Evolutionary conservation across 2,113 vertebrate species (phyloP).

Genomic region (Anhinga anhinga): DNA sequence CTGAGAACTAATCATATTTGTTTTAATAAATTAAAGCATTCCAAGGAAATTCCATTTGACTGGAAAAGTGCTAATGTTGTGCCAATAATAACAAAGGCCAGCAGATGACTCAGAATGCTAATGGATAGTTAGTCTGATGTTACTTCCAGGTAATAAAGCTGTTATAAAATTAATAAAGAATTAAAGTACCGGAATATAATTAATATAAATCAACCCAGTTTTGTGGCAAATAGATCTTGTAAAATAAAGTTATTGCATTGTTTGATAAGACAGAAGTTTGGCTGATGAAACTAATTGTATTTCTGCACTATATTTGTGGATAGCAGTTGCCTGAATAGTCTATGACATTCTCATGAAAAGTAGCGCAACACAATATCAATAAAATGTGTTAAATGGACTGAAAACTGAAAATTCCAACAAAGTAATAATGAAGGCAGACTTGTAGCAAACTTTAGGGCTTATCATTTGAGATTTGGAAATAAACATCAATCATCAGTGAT

Average conservation of each 20-base stretch:
- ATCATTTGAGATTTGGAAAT: neutral
- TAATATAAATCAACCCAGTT: neutral
- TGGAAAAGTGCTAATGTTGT: neutral
- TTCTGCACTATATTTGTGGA: neutral
- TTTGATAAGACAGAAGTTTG: neutral
- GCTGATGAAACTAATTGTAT: neutral
- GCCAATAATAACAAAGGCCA: conserved; percentile 40
- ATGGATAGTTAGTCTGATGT: neutral
- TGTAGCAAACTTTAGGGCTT: neutral
- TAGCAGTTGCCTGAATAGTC: neutral
- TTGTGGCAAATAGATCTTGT: neutral
- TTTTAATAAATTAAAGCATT: conserved; percentile 37
- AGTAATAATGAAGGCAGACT: neutral
- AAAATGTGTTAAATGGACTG: neutral
- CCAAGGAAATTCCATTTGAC: conserved; percentile 12
- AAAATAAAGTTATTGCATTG: neutral
- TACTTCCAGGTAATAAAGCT: conserved; percentile 21
- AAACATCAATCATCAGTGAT: neutral
- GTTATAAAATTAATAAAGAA: conserved; percentile 14
- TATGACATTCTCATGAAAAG: neutral
- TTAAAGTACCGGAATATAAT: neutral
- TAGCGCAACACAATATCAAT: neutral
- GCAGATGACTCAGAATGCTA: conserved; percentile 27
- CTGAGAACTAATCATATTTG: neutral
- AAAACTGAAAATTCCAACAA: neutral